phyloP scores from a whole-genome alignment of 2,797 vertebrate species.

The Molossus molossus region DNA sequence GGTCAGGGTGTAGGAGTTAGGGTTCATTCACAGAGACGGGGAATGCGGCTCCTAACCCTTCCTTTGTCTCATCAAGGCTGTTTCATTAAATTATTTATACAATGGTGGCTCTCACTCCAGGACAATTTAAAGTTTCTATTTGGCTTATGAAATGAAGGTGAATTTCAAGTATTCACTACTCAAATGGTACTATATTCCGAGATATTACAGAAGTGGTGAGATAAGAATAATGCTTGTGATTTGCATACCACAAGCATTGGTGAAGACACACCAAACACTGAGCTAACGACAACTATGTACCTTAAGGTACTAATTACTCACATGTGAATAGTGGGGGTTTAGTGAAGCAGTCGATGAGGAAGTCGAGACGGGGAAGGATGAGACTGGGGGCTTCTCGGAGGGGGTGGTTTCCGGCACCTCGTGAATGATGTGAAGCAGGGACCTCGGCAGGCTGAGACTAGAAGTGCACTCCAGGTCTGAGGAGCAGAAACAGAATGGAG shows the following conservation, averaged over 20 bases:
- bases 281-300: not conserved
- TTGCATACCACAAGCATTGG: no score
- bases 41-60: not conserved
- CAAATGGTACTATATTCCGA: not conserved
- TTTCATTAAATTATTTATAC: not conserved
- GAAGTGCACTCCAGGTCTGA: not conserved
- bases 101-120: not conserved
- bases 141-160: conserved; percentile 19
- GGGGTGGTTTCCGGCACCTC: not conserved
- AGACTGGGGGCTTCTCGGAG: not conserved
- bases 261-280: not conserved
- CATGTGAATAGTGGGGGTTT: not conserved
- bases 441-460: not conserved
- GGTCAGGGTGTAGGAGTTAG: not conserved
- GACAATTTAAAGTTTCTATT: not conserved
- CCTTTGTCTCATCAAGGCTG: not conserved
- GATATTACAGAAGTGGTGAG: not conserved
- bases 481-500: not conserved
- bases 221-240: not conserved
- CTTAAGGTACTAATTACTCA: not conserved
- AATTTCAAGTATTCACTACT: not conserved
- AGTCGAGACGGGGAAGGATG: not conserved
- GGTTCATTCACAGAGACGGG: not conserved
- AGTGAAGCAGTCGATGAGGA: not conserved
- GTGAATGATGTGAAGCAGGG: not conserved